phyloP scores from a whole-genome alignment of 2,113 vertebrate genomes.

The Rhynchomys soricoides region DNA sequence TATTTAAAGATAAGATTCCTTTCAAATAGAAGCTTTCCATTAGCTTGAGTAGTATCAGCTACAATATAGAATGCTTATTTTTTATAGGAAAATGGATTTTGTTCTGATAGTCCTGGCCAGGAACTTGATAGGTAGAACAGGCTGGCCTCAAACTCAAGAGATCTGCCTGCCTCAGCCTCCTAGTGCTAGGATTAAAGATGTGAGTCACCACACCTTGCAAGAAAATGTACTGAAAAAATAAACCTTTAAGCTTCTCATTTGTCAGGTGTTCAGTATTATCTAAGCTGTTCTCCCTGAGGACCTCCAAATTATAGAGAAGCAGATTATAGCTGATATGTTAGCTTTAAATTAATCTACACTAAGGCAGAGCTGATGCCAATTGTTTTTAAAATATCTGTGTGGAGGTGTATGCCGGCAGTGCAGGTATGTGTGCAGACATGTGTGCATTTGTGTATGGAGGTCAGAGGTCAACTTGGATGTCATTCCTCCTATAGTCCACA shows the following conservation, averaged over 20 bases:
- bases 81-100: background rate
- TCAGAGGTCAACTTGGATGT: background rate
- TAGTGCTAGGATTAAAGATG: background rate
- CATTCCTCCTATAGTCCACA: background rate
- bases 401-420: too few species aligned
- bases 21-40: constrained; percentile 47
- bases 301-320: background rate
- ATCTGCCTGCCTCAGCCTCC: background rate
- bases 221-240: background rate
- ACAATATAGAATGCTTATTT: background rate
- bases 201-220: background rate
- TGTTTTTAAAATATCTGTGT: background rate
- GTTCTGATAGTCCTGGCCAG: background rate
- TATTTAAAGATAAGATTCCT: background rate
- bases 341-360: background rate
- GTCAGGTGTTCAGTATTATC: background rate
- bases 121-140: background rate
- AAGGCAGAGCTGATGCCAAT: background rate
- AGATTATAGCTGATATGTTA: background rate
- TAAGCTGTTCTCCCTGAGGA: background rate
- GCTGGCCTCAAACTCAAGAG: background rate
- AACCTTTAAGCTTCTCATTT: constrained; percentile 14
- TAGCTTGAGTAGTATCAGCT: background rate
- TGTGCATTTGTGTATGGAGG: background rate
- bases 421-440: background rate